These are phyloP conservation scores for Mesaphorura yosii DNA, from an alignment of 1,140 invertebrate species.

Conservation along the genomic window DNA sequence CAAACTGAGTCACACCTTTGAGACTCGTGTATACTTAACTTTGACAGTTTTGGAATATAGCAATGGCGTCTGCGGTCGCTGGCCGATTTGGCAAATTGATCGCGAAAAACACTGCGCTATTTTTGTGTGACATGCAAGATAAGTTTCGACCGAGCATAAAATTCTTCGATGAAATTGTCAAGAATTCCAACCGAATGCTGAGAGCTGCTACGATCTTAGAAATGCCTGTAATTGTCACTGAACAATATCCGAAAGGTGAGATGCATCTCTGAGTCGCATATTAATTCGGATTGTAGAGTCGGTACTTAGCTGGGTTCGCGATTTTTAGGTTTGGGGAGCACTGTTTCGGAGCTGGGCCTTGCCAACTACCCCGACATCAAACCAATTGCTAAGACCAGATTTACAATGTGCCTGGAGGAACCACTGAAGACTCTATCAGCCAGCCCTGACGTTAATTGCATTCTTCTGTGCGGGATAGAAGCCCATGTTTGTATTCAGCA, in stretches of 20 bases:
- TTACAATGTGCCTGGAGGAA: conserved; percentile 34
- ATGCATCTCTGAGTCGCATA: neutral
- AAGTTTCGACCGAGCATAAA: conserved; percentile 49
- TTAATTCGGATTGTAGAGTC: neutral
- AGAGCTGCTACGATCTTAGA: conserved; percentile 45
- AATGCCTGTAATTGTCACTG: conserved; percentile 51
- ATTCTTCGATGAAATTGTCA: conserved; percentile 48
- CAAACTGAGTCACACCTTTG: no score
- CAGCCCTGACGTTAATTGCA: conserved; percentile 37
- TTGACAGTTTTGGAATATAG: no score
- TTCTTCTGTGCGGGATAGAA: conserved; percentile 56
- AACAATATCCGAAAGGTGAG: conserved; percentile 56
- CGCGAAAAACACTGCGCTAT: conserved; percentile 35
- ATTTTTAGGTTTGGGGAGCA: conserved; percentile 47
- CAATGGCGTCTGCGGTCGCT: no score
- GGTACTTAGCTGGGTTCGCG: neutral
- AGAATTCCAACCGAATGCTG: conserved; percentile 44
- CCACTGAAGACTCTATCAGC: conserved; percentile 18
- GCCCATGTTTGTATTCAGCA: conserved; percentile 54
- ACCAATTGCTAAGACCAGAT: conserved; percentile 47
- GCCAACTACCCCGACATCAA: conserved; percentile 34
- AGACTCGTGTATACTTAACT: no score
- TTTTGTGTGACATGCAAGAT: conserved; percentile 55
- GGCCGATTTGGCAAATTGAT: conserved; percentile 25
- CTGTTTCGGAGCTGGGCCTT: conserved; percentile 48